phyloP scores from a whole-genome alignment of 2,797 vertebrate species.

The Gastrophryne carolinensis region DNA sequence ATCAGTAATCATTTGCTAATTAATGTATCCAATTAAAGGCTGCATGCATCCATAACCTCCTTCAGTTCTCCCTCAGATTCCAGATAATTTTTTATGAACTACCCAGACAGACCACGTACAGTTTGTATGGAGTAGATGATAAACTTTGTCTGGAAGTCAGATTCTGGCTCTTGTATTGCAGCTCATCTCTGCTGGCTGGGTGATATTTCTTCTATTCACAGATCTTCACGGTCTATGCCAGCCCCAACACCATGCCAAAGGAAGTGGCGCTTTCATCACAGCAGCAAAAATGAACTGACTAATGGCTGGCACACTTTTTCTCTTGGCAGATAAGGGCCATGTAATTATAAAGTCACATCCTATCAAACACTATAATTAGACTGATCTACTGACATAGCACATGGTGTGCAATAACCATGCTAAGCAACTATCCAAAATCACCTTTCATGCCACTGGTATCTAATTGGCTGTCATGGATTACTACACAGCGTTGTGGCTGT shows the following conservation, averaged over 20 bases:
- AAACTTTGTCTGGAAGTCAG: slow-evolving; percentile 3
- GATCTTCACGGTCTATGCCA: slow-evolving; percentile 5
- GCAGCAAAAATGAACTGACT: background rate
- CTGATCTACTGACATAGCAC: background rate
- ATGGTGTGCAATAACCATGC: background rate
- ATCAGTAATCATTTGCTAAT: slow-evolving; percentile 52
- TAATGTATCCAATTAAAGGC: slow-evolving; percentile 44
- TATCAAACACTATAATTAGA: background rate
- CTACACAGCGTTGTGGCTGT: background rate
- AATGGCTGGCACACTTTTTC: background rate
- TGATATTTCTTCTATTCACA: slow-evolving; percentile 26
- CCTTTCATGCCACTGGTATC: background rate
- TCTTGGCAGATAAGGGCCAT: background rate
- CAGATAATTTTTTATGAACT: slow-evolving; percentile 28
- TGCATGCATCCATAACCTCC: slow-evolving; percentile 29
- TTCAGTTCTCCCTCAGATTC: slow-evolving; percentile 13
- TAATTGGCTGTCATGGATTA: background rate
- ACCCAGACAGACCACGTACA: background rate
- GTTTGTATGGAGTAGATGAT: slow-evolving; percentile 10
- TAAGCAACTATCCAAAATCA: background rate
- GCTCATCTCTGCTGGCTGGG: background rate
- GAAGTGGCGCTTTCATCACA: background rate
- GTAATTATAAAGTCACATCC: background rate
- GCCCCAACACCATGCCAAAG: background rate
- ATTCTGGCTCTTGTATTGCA: background rate